Evolutionary conservation across 1,140 invertebrate genomes (phyloP), one percentile per base, ranked within the genome.

Genomic region (Leptinotarsa undecemlineata): DNA sequence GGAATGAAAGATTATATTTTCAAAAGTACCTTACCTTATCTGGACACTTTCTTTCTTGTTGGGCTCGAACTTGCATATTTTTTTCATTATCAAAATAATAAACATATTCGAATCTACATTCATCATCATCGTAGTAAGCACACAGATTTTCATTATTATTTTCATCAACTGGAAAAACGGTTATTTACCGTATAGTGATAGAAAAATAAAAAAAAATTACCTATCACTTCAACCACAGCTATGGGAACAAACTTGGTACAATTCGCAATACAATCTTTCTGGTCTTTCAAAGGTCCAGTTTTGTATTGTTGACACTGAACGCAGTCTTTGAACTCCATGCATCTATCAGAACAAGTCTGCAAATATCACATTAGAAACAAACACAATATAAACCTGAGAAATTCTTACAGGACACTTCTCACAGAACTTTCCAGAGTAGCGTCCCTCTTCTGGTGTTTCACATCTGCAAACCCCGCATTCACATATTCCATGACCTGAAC

Each of bases 71-170:
- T 71, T 86, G 80, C 62, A 85, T 76, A 73, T 85, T 85, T 75
- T 89, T 88, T 17, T 86, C 85, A 68, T 86, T 87, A 74, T 90
- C 87, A 83, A 91, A 92, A 73, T 90, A 89, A 78, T 96, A 97
- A 60, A 94, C 92, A 83, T 93, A 96, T 64, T 90, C 89, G 81
- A 93, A 96, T 80, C 92, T 88, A 85, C 95, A 96, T 79, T 95
- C 92, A 62, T 96, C 91, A 78, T 95, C 92, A 82, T 96, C 95
- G 79, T 91, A 92, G 84, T 92, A 94, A 42, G 90, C 88, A 83
- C 94, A 96, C 47, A 91, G 82, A 73, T 91, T 89, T 84, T 95
- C 93, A 81, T 93, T 91, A 76, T 90, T 33, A 33, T 33, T 89
- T 63, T 91, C 92, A 79, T 94, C 90, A 47, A 89, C 90, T 88